These are phyloP conservation scores for Ptychadena robeensis DNA, from an alignment of 2,797 vertebrate species.

Conservation along the genomic window DNA sequence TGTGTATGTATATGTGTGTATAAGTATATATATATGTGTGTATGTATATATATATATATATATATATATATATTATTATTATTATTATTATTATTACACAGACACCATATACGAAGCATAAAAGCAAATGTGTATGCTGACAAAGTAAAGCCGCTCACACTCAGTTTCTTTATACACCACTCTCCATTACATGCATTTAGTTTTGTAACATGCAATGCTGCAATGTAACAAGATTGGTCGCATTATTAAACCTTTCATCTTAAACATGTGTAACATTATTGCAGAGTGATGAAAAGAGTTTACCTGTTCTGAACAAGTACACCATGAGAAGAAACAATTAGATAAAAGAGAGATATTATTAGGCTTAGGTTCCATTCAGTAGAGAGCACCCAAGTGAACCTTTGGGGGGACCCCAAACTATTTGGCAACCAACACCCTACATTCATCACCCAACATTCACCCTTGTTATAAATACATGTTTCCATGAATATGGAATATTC, in stretches of 20 bases:
- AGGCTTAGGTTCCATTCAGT: not conserved
- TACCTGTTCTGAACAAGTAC: slow-evolving; percentile 65
- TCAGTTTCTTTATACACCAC: not conserved
- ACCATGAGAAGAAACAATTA: slow-evolving; percentile 52
- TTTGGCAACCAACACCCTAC: not conserved
- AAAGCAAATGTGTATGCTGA: not conserved
- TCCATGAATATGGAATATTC: too few species aligned
- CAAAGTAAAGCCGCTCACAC: not conserved
- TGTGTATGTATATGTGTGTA: too few species aligned
- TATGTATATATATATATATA: too few species aligned
- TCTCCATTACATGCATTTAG: not conserved
- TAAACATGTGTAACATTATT: slow-evolving; percentile 22
- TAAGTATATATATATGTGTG: too few species aligned
- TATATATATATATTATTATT: too few species aligned
- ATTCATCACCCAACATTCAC: not conserved
- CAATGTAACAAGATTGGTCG: not conserved
- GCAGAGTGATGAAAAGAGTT: slow-evolving; percentile 33
- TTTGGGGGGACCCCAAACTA: not conserved
- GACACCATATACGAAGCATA: too few species aligned
- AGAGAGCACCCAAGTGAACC: not conserved
- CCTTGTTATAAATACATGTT: not conserved
- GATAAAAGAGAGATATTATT: slow-evolving; percentile 42
- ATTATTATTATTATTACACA: too few species aligned
- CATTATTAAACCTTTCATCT: not conserved
- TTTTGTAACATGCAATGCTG: slow-evolving; percentile 4